Base-by-base conservation (phyloP, 2,113 vertebrate species). In the Bettongia penicillata region DNA sequence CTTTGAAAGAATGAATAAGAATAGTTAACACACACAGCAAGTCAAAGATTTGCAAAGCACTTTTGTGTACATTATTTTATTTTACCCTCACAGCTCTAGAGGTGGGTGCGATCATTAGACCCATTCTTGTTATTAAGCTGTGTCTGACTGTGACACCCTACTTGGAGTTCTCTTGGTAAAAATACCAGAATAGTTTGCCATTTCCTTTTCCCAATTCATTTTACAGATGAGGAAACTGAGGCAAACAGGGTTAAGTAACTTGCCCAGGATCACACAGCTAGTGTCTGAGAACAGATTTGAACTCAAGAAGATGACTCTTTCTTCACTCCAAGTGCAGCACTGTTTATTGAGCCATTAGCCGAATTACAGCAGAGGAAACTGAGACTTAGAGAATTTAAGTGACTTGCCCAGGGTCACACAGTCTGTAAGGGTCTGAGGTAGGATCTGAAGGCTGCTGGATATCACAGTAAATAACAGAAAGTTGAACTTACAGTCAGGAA, bases 221-320 rank as follows among this genome's bases (percentile, higher is more conserved):
- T 68, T 91, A 68, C 0, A 53, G 89, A 50, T 51, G 91, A 49
- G 48, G 91, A 95, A 84, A 94, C 84, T 4, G n/a, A 96, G 92
- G 51, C 89, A 91, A 23, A 9, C 2, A n/a, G 5, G 10, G 48
- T 51, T 51, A 77, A 84, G 48, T 31, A 23, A 50, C 61, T 47
- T 24, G 57, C 43, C 52, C 31, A 89, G 57, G 24, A 16, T 51
- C 53, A 55, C 24, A 55, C 53, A 55, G 53, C 24, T 55, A 55
- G 49, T 11, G 10, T 37, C 3, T 25, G 48, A 57, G 8, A 48
- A 53, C 90, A 48, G 23, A 52, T 90, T 43, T 92, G 48, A 55
- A 57, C 19, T 94, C 91, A 1, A 23, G 24, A 52, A 8, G 19
- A 37, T 61, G 12, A 68, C 0, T 61, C 28, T 4, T 53, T 68